Evolutionary conservation across 2,888 invertebrate genomes (phyloP).

Genomic region (Papilio demoleus): DNA sequence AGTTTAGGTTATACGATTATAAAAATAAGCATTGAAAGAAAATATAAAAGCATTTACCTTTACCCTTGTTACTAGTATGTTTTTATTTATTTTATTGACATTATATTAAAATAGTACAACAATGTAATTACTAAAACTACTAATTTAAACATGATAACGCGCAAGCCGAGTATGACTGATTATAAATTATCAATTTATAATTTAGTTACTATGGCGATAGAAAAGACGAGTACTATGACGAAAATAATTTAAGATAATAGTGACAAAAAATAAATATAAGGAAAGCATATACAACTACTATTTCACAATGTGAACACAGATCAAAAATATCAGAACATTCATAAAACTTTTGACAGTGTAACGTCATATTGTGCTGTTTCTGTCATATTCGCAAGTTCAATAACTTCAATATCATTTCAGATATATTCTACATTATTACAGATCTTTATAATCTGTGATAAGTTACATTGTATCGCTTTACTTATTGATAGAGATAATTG

Average conservation of each 20-base stretch:
- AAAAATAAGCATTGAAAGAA: background rate
- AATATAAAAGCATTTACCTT: background rate
- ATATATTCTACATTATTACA: slow-evolving; percentile 3
- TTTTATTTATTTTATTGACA: background rate
- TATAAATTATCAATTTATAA: slow-evolving; percentile 28
- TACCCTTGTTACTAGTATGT: background rate
- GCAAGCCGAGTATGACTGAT: slow-evolving; percentile 22
- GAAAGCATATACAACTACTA: background rate
- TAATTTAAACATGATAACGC: slow-evolving; percentile 22
- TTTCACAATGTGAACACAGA: no score
- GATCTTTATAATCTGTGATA: slow-evolving; percentile 20
- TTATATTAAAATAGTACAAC: background rate
- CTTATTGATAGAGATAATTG: slow-evolving; percentile 17
- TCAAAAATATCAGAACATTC: no score
- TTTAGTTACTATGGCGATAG: slow-evolving; percentile 13
- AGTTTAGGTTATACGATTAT: no score
- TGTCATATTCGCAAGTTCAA: background rate
- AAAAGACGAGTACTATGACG: background rate
- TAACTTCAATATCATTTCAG: background rate
- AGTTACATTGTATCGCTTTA: slow-evolving; percentile 26
- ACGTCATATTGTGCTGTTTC: no score
- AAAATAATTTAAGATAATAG: background rate
- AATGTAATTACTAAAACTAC: background rate
- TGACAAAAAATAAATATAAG: background rate
- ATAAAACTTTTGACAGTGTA: background rate